phyloP scores from a whole-genome alignment of 1,140 invertebrate genomes.

The Phocides pigmalion region DNA sequence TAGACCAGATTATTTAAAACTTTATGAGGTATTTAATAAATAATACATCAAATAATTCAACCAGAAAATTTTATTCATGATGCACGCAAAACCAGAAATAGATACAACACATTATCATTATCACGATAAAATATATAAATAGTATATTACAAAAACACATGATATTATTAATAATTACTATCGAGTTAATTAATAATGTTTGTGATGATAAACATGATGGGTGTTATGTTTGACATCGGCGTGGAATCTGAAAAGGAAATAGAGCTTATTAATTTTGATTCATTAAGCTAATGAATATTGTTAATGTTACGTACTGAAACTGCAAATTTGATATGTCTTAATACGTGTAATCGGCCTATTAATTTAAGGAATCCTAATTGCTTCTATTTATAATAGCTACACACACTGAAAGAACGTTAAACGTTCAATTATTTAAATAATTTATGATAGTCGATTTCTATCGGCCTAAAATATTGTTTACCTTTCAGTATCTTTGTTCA shows the following conservation, averaged over 20 bases:
- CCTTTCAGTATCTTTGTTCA: too few relatives aligned
- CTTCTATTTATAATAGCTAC: too few relatives aligned
- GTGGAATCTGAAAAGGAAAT: conserved; percentile 22
- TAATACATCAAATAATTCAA: too few relatives aligned
- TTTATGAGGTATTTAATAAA: too few relatives aligned
- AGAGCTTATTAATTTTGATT: background rate
- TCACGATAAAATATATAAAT: background rate
- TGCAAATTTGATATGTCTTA: background rate
- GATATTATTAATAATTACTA: conserved; percentile 10
- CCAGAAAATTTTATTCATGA: too few relatives aligned
- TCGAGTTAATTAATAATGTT: conserved; percentile 7
- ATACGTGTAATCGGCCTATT: too few relatives aligned
- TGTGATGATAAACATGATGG: conserved; percentile 19
- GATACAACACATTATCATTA: background rate
- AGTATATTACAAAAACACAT: conserved; percentile 9
- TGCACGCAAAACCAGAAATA: too few relatives aligned
- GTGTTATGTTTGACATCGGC: conserved; percentile 12
- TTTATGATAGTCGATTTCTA: background rate
- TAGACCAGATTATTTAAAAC: too few relatives aligned
- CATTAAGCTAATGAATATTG: background rate
- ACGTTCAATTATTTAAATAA: too few relatives aligned
- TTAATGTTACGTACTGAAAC: background rate
- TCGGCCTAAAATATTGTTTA: too few relatives aligned
- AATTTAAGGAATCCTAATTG: too few relatives aligned
- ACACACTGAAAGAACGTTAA: too few relatives aligned